Evolutionary conservation across 2,797 vertebrate species (phyloP).

Genomic region (Dendrocincla tyrannina): DNA sequence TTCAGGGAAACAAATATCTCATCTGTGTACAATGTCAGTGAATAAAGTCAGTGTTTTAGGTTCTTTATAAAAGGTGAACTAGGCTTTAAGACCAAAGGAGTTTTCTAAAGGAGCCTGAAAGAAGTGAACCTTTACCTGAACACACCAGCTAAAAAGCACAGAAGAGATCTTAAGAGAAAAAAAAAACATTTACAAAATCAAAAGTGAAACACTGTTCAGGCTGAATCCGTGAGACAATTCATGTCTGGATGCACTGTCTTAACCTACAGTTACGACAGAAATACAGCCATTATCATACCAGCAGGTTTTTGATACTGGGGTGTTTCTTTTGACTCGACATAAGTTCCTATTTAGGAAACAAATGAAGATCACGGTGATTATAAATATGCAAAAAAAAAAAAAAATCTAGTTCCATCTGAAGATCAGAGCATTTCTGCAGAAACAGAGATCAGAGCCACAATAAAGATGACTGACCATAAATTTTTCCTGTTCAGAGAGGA

Average conservation of each 20-base stretch:
- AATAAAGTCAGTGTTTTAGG: not conserved
- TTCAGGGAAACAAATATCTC: not conserved
- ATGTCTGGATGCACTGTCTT: not conserved
- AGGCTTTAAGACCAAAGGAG: not conserved
- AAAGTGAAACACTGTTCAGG: not conserved
- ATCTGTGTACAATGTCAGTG: not conserved
- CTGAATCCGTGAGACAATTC: not conserved
- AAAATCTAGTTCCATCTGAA: not conserved
- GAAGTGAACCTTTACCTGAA: not conserved
- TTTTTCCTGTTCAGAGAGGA: not conserved
- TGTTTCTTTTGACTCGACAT: not conserved
- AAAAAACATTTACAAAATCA: fast-evolving
- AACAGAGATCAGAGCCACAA: not conserved
- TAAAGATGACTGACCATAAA: not conserved
- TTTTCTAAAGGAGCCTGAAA: not conserved
- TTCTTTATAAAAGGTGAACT: not conserved
- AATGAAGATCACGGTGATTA: not conserved
- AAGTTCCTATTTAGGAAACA: not conserved
- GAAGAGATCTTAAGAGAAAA: not conserved
- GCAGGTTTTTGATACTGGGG: not conserved
- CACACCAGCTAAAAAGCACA: not conserved
- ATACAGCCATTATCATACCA: not conserved
- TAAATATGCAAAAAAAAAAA: not conserved
- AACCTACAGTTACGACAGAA: not conserved
- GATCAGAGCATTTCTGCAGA: not conserved